Conservation (phyloP, 2,797 vertebrate species). For the Eospalax fontanierii region DNA sequence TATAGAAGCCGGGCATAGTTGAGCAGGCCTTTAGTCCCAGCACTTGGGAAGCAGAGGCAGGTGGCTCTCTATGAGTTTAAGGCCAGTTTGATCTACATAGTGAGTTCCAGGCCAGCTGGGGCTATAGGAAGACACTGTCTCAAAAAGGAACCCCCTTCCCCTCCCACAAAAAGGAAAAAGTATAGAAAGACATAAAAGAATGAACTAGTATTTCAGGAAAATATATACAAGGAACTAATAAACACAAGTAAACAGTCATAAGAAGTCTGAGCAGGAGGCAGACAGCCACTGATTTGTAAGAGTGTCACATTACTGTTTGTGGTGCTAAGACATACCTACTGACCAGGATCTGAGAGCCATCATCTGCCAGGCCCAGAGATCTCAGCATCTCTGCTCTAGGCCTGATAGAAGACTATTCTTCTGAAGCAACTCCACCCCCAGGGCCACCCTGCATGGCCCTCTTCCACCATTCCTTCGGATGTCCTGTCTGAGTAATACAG, state of each 20-base stretch:
- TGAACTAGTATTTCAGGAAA: neutral
- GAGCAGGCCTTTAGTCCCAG: too few species aligned
- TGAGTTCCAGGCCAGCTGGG: too few species aligned
- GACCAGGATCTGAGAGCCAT: rapidly evolving
- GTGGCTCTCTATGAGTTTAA: too few species aligned
- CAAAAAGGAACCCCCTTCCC: too few species aligned
- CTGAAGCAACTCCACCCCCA: neutral
- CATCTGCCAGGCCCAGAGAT: neutral
- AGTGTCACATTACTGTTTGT: too few species aligned
- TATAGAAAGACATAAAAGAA: neutral
- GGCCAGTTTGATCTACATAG: too few species aligned
- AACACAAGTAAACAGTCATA: rapidly evolving
- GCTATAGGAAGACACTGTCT: too few species aligned
- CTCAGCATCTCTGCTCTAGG: neutral
- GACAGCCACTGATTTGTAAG: neutral
- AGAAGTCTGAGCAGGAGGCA: too few species aligned
- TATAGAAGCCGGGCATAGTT: too few species aligned
- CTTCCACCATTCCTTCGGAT: neutral
- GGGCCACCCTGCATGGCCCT: neutral
- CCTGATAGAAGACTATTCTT: neutral
- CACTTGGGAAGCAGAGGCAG: too few species aligned
- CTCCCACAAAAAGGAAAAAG: rapidly evolving
- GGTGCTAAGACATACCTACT: neutral
- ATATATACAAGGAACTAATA: neutral
- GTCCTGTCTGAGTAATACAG: neutral